Conservation (phyloP, 2,113 vertebrate genomes). For the Piprites chloris region DNA sequence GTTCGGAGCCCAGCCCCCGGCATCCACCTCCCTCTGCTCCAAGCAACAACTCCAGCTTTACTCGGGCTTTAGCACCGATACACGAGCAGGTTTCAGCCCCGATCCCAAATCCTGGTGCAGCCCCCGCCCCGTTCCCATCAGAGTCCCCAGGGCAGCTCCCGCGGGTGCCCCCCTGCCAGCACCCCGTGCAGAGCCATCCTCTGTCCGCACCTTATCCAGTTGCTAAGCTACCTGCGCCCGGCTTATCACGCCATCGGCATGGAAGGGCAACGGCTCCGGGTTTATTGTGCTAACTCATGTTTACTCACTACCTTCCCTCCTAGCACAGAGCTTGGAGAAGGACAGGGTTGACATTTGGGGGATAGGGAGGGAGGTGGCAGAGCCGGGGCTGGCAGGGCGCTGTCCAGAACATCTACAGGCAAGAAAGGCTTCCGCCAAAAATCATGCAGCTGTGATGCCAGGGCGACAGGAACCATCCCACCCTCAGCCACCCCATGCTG, state of each 20-base stretch:
- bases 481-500: not conserved
- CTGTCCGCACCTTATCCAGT: not conserved
- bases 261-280: constrained; percentile 15
- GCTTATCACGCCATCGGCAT: constrained; percentile 19
- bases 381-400: not conserved
- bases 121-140: not conserved
- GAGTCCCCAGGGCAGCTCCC: too few relatives aligned
- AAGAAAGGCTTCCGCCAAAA: not conserved
- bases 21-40: not conserved
- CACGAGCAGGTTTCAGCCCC: not conserved
- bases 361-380: not conserved
- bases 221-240: constrained; percentile 37
- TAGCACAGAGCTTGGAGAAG: not conserved
- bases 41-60: not conserved
- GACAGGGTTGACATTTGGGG: rapidly evolving
- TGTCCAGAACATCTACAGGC: rapidly evolving
- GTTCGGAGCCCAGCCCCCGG: not conserved
- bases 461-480: not conserved
- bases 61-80: rapidly evolving
- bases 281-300: not conserved
- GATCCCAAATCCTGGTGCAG: not conserved
- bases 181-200: not conserved
- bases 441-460: rapidly evolving
- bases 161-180: not conserved
- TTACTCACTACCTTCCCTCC: not conserved